phyloP scores from a whole-genome alignment of 1,140 invertebrate genomes.

The Pogonomyrmex californicus region DNA sequence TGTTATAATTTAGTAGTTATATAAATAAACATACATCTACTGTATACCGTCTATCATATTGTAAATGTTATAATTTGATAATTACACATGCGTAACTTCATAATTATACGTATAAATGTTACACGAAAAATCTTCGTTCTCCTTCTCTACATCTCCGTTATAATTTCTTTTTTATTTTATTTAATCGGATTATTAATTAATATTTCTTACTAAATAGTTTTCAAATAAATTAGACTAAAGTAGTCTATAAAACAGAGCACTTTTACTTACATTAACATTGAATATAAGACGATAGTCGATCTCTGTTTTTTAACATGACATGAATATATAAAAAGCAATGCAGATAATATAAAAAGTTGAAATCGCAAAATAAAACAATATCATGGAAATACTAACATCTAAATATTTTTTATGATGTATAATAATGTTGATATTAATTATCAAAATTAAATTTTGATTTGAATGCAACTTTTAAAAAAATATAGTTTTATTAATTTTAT shows the following conservation, averaged over 20 bases:
- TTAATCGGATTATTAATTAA: neutral
- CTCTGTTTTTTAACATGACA: neutral
- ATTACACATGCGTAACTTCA: neutral
- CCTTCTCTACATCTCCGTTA: neutral
- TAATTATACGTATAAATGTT: neutral
- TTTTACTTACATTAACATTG: neutral
- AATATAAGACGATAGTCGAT: neutral
- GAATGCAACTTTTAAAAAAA: neutral
- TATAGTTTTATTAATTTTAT: neutral
- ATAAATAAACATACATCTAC: neutral
- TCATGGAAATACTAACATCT: neutral
- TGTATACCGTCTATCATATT: neutral
- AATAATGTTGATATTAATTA: neutral
- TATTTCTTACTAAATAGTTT: neutral
- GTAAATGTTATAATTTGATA: neutral
- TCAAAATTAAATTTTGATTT: conserved; percentile 2
- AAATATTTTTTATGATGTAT: neutral
- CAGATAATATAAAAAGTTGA: neutral
- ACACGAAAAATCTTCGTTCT: neutral
- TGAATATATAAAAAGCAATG: neutral
- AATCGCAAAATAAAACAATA: neutral
- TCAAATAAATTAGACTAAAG: neutral
- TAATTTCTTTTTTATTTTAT: neutral
- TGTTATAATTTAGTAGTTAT: neutral
- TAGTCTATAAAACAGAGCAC: neutral